Evolutionary conservation across 2,888 invertebrate species (phyloP), one percentile per base, ranked within the genome.

Genomic region (Drosophila longiperda): DNA sequence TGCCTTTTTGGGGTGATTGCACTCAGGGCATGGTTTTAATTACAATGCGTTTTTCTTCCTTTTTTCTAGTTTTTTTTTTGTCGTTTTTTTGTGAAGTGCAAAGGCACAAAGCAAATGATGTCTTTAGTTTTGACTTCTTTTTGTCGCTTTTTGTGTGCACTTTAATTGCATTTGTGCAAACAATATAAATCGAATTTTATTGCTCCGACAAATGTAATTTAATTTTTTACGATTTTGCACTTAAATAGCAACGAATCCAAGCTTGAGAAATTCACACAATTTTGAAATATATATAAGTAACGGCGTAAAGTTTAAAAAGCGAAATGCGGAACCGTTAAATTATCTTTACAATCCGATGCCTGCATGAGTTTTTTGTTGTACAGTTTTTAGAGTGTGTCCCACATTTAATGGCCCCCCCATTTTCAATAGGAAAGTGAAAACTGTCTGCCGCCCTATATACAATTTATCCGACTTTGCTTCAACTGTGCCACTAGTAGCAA

Each of bases 141-240:
- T 66, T 64, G 65, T 80, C 45, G 38, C 53, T 66, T 55, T 73
- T 74, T 69, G 73, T 87, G 57, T 71, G 66, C 64, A 59, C 61
- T 87, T 84, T 86, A 90, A 87, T 87, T 83, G 78, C 77, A 82
- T 87, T 83, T 90, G 82, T 84, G 77, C 86, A 82, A 86, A 87
- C 85, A 90, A 90, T 87, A 85, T 80, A 82, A 88, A 82, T 81
- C 82, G 75, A 75, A 79, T 87, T 89, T 89, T 81, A 81, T 87
- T 82, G 75, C 78, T 67, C 75, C 79, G 75, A 75, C 60, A 60
- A 78, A 66, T 75, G 90, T 71, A 89, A 90, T 90, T 90, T 82
- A 90, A 83, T 87, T 91, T 90, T 91, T 90, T 90, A 90, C 88
- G 89, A 89, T 90, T 91, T 90, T 90, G 91, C 86, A 91, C 91